Conservation (phyloP, 2,113 vertebrate genomes). For the Tetrax tetrax region DNA sequence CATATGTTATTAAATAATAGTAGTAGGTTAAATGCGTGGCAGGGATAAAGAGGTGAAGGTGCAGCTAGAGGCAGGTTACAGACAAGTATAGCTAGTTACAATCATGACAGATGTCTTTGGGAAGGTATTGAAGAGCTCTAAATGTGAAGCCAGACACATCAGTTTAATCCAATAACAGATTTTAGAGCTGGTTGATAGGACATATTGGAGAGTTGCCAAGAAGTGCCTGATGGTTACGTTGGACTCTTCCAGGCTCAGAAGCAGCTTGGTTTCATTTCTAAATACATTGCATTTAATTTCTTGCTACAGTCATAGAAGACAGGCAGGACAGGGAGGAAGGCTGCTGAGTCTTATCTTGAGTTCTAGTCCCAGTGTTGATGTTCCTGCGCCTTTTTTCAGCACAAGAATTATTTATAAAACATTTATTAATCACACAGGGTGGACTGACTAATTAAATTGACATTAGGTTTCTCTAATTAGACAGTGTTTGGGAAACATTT, state of each 20-base stretch:
- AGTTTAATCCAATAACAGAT: constrained; percentile 43
- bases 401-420: not conserved
- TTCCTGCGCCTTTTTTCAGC: not conserved
- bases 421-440: not conserved
- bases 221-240: not conserved
- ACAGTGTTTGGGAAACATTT: constrained; percentile 21
- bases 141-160: not conserved
- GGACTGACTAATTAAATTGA: constrained; percentile 2
- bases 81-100: not conserved
- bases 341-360: not conserved
- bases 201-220: not conserved
- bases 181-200: not conserved
- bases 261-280: not conserved
- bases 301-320: not conserved
- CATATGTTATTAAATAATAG: not conserved
- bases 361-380: not conserved
- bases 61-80: not conserved
- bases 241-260: not conserved
- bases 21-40: not conserved
- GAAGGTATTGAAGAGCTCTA: not conserved
- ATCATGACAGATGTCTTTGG: not conserved
- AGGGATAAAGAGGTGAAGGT: not conserved
- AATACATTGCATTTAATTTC: not conserved
- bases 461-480: constrained; percentile 8
- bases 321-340: not conserved